Percentiles rank a stretch among this genome's conserved stretches.
Evolutionary conservation across 2,888 invertebrate genomes (phyloP).

Genomic region (Leptinotarsa rubiginosa): DNA sequence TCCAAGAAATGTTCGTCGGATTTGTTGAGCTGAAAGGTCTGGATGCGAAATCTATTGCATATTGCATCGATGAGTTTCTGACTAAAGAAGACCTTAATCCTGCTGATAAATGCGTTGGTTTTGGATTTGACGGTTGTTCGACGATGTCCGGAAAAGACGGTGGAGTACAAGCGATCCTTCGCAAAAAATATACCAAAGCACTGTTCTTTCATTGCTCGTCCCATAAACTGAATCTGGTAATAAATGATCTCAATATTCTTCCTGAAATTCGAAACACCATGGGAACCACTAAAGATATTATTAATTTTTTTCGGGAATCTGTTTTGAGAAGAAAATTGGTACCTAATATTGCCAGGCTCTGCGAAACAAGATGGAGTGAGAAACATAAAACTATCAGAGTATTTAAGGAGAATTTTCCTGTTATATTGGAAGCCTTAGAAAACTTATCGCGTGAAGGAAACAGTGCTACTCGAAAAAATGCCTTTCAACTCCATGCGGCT

Average conservation of each 20-base stretch:
- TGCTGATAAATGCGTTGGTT: slow-evolving; percentile 48
- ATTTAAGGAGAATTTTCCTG: slow-evolving; percentile 36
- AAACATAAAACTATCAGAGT: slow-evolving; percentile 23
- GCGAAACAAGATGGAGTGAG: slow-evolving; percentile 50
- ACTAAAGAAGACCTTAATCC: slow-evolving; percentile 40
- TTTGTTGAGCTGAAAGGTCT: slow-evolving; percentile 42
- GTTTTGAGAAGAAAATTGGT: no score
- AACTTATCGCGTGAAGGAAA: slow-evolving; percentile 30
- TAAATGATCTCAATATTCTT: slow-evolving; percentile 27
- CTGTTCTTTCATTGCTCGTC: no score
- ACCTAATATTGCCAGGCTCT: slow-evolving; percentile 48
- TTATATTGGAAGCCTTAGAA: slow-evolving; percentile 37
- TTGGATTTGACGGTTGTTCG: no score
- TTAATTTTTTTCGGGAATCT: slow-evolving; percentile 39
- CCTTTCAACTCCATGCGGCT: slow-evolving; percentile 38
- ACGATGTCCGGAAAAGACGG: no score
- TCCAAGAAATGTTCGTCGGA: slow-evolving; percentile 30
- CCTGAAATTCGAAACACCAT: slow-evolving; percentile 28
- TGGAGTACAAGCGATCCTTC: no score
- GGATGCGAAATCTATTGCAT: slow-evolving; percentile 49
- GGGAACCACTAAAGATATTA: slow-evolving; percentile 48
- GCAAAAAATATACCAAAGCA: no score
- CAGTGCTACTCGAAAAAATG: slow-evolving; percentile 28
- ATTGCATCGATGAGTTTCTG: slow-evolving; percentile 44
- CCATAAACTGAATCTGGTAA: slow-evolving; percentile 16